Evolutionary conservation across 2,113 vertebrate species (phyloP), one percentile per base, ranked within the genome.

Genomic region (Limnothrissa miodon): DNA sequence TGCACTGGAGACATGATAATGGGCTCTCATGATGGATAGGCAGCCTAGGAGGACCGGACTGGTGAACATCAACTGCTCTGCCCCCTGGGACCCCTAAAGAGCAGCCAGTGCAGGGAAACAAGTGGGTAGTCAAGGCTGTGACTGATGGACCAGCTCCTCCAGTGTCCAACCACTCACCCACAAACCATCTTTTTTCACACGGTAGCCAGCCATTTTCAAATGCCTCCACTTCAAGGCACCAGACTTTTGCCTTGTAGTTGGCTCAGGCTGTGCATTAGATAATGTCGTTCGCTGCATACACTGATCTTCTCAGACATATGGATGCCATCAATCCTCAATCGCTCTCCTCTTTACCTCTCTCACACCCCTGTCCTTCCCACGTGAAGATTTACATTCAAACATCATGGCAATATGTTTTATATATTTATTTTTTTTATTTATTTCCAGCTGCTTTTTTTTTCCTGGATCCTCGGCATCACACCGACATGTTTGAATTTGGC

Each of bases 321-420:
- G 85, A 80, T 51, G 45, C 80, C 85, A 88, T 90, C 86, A 85
- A 82, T 87, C 81, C 84, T 29, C 82, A 56, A 85, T 83, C 45
- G 39, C 74, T 80, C 86, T 42, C 21, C 29, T 39, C 62, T 45
- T 8, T 81, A 17, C 33, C 25, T 15, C 48, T 78, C 46, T 80
- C n/a, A 33, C 33, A 45, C 80, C 82, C 85, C 81, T 85, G 46
- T 70, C 85, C 82, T 66, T 81, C 84, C 85, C 83, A 82, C 5
- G 45, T 56, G 10, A 80, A 88, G 86, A 89, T 88, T 87, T 89
- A 89, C 86, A 87, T 78, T 81, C 83, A 81, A 80, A 83, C 83
- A 85, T 84, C 70, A 36, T 51, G 53, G 85, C 59, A 66, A 66
- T 29, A 29, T 25, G 59, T 33, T 79, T 66, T 66, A 66, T 66